Base-by-base conservation (phyloP, 1,140 invertebrate genomes). In the Listronotus bonariensis region DNA sequence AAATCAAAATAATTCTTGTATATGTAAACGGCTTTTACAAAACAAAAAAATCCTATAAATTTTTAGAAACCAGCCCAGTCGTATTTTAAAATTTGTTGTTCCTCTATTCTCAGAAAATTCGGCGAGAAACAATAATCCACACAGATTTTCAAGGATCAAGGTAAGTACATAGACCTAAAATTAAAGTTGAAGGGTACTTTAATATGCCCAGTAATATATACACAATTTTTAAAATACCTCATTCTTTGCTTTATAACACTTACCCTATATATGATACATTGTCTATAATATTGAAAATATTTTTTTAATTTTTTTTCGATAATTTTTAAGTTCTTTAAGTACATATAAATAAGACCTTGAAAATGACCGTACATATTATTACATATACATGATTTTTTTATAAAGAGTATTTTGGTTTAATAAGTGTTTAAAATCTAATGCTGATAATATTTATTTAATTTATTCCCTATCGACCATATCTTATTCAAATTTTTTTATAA, bases 251-350 rank as follows among this genome's bases (percentile, higher is more conserved):
- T 61, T 61, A 52, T n/a, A n/a, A n/a, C n/a, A 49, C 7, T 48
- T 40, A 31, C 7, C n/a, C 59, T 62, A 62, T 49, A 26, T 62
- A 62, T 62, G 38, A 52, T 62, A 62, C 59, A 62, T 17, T 61
- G 14, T 61, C 58, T 45, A 54, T 53, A 43, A 62, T 62, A 62
- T 43, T 62, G 59, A 62, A 62, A 62, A 62, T 62, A 62, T 62
- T 62, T 62, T 58, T 53, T 55, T 55, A 17, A 42, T 26, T 42
- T 57, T 55, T 55, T 45, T 43, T 43, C 18, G 17, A 40, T 15
- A 18, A 46, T 41, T 36, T 60, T 46, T 17, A 58, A 31, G 31
- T 38, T 45, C 51, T 60, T 49, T 60, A 42, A 62, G 32, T 62
- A 53, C 51, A 62, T 34, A 12, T 43, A 54, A 62, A 62, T 45